Conservation (phyloP, 2,888 invertebrate species). For the Osmoderma eremita region DNA sequence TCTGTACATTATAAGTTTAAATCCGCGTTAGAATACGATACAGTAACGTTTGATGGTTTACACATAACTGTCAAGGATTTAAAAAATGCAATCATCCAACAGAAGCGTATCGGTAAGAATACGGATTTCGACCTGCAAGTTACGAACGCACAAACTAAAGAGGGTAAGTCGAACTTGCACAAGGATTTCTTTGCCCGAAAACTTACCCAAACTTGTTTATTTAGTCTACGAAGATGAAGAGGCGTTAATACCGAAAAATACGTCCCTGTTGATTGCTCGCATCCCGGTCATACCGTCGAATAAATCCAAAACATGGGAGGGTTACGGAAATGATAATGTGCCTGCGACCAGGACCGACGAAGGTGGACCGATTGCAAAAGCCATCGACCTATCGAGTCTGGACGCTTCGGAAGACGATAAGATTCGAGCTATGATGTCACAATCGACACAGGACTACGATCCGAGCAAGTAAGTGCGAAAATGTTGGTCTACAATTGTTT, state of each 20-base stretch:
- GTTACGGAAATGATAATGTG: slow-evolving; percentile 64
- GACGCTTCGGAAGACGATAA: slow-evolving; percentile 97
- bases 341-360: slow-evolving; percentile 61
- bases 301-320: slow-evolving; percentile 76
- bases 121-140: slow-evolving; percentile 96
- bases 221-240: slow-evolving; percentile 93
- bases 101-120: slow-evolving; percentile 93
- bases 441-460: slow-evolving; percentile 96
- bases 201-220: slow-evolving; percentile 13
- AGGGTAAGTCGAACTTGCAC: slow-evolving; percentile 73
- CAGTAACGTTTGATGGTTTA: slow-evolving; percentile 95
- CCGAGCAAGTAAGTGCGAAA: slow-evolving; percentile 85
- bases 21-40: slow-evolving; percentile 94
- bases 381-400: slow-evolving; percentile 86
- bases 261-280: slow-evolving; percentile 93
- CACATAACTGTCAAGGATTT: slow-evolving; percentile 95
- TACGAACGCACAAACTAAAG: slow-evolving; percentile 96
- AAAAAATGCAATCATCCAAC: slow-evolving; percentile 93
- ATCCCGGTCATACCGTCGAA: slow-evolving; percentile 85
- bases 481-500: neutral
- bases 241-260: slow-evolving; percentile 95
- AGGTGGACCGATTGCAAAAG: slow-evolving; percentile 68
- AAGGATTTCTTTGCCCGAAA: neutral
- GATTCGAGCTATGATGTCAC: slow-evolving; percentile 96
- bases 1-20: slow-evolving; percentile 99